phyloP scores from a whole-genome alignment of 2,113 vertebrate species.

The Ceyx melanurus region DNA sequence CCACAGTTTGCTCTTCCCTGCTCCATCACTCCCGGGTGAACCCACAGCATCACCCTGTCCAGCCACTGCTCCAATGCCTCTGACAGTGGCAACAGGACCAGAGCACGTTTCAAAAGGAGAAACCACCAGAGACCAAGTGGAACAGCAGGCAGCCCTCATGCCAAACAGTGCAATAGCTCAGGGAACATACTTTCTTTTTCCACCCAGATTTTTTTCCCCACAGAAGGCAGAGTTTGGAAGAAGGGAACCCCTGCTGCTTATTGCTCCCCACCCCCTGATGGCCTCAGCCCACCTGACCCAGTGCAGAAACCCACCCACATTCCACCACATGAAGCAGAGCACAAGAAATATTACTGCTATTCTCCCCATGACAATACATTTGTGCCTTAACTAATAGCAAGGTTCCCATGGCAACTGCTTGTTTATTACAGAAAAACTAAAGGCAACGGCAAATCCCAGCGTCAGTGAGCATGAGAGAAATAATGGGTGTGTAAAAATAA shows the following conservation, averaged over 20 bases:
- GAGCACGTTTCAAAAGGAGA: neutral
- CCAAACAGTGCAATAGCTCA: neutral
- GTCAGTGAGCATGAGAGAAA: neutral
- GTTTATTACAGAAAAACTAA: slow-evolving; percentile 40
- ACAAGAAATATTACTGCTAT: neutral
- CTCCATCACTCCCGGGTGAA: neutral
- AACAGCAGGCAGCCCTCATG: neutral
- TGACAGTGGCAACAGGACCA: neutral
- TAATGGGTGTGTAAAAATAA: neutral
- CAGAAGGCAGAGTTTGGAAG: neutral
- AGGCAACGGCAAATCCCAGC: slow-evolving; percentile 4
- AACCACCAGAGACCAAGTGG: neutral
- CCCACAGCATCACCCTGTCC: neutral
- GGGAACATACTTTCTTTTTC: neutral
- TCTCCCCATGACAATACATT: slow-evolving; percentile 49
- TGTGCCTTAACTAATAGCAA: slow-evolving; percentile 52
- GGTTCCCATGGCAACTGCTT: slow-evolving; percentile 64
- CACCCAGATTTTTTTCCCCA: neutral
- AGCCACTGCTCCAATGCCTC: neutral
- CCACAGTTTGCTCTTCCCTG: neutral
- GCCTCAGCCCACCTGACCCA: neutral
- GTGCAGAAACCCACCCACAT: slow-evolving; percentile 31
- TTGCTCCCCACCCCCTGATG: neutral
- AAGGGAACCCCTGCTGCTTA: slow-evolving; percentile 8
- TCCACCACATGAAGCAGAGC: slow-evolving; percentile 18